Percentiles rank a stretch among this genome's conserved stretches.
phyloP scores from a whole-genome alignment of 2,797 vertebrate genomes.

The Phrynocephalus vlangalii region DNA sequence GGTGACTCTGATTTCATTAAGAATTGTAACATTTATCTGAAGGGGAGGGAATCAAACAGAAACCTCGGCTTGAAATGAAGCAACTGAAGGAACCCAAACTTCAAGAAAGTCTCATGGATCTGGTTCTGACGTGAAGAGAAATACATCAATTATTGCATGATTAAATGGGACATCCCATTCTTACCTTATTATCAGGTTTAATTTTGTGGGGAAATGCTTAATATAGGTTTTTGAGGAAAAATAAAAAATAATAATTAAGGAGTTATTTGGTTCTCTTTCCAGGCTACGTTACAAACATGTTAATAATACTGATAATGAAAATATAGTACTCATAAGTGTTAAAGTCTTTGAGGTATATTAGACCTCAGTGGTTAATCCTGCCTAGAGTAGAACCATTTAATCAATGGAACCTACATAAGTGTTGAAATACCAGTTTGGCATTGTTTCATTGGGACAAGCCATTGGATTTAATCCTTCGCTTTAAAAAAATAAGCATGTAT shows the following conservation, averaged over 20 bases:
- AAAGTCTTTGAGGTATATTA: neutral
- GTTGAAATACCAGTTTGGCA: too few species aligned
- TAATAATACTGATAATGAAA: neutral
- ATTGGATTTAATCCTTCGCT: too few species aligned
- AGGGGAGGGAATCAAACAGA: neutral
- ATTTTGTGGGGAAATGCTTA: neutral
- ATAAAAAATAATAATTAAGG: neutral
- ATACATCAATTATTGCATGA: neutral
- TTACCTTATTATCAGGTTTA: neutral
- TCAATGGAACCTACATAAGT: too few species aligned
- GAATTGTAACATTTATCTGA: neutral
- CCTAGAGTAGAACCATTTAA: too few species aligned
- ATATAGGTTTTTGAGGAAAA: neutral
- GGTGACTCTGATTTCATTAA: neutral
- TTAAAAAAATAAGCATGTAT: too few species aligned
- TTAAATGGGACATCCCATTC: neutral
- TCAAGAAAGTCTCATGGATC: neutral
- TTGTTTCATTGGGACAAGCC: too few species aligned
- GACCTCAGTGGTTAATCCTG: too few species aligned
- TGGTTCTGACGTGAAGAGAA: neutral
- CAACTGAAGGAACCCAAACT: neutral
- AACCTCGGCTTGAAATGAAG: neutral
- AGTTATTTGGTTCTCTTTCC: neutral
- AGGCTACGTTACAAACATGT: neutral
- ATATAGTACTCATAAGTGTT: neutral